These are phyloP conservation scores for Hydractinia symbiolongicarpus DNA, from an alignment of 30 jellyfish, hydroid and myxozoan genomes.

Conservation along the genomic window DNA sequence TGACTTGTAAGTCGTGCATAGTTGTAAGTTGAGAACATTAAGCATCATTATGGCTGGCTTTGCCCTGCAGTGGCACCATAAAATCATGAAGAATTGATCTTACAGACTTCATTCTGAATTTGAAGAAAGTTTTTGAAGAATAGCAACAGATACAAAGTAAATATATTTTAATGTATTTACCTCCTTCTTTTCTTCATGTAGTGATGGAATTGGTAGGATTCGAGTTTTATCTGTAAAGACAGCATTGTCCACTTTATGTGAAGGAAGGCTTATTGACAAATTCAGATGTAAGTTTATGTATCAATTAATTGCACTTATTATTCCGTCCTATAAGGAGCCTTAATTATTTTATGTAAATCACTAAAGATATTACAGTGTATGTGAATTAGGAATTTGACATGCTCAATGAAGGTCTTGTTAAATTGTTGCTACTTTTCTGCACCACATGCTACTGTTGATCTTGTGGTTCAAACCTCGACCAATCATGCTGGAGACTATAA, in stretches of 20 bases:
- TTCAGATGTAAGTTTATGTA: slow-evolving; percentile 63
- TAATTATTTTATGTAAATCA: not conserved
- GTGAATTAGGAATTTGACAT: not conserved
- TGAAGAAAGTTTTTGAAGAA: not conserved
- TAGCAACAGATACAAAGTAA: too few species aligned
- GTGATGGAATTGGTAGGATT: slow-evolving; percentile 68
- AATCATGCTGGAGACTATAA: too few species aligned
- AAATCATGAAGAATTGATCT: too few species aligned
- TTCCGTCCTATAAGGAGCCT: not conserved
- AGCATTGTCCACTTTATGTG: slow-evolving; percentile 85
- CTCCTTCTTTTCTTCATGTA: slow-evolving; percentile 1
- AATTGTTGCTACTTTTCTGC: not conserved
- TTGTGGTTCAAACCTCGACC: too few species aligned
- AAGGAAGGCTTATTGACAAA: slow-evolving; percentile 90
- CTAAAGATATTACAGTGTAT: not conserved
- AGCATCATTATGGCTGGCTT: too few species aligned
- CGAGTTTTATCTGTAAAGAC: slow-evolving; percentile 72
- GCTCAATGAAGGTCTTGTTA: not conserved
- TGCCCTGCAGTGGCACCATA: too few species aligned
- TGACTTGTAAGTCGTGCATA: too few species aligned
- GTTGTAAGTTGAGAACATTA: too few species aligned
- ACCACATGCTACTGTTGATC: not conserved
- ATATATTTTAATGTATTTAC: too few species aligned
- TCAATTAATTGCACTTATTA: too few species aligned
- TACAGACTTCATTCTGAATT: too few species aligned